Evolutionary conservation across 2,888 invertebrate genomes (phyloP), one percentile per base, ranked within the genome.

Genomic region (Campopleginae sp.): DNA sequence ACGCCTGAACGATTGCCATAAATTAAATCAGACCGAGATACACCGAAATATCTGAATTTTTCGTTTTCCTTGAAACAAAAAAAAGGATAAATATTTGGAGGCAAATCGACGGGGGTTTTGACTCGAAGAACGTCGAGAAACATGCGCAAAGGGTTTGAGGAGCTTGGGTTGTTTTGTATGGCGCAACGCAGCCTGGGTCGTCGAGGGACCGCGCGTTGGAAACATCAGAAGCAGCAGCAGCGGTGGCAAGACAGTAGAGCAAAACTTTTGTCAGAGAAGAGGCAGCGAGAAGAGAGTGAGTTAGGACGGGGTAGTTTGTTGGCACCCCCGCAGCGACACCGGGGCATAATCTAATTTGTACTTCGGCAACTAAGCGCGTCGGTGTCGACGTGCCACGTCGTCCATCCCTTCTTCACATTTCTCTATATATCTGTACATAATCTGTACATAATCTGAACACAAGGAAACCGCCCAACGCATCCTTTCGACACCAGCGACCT

Each of bases 311-410:
- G 58, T 48, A 80, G 85, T 87, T 86, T 87, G 87, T 84, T 88
- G 80, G 88, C 88, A 88, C 90, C 91, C 92, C 92, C 90, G 90
- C 89, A 89, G 92, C 90, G 91, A 90, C 91, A 90, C 86, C 80
- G 80, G 84, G 88, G 90, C 90, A 89, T 92, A 90, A 92, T 92
- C 92, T 92, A 92, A 92, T 92, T 92, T 92, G 92, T 92, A 92
- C 90, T 91, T 91, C 83, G 90, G 87, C 89, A 89, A 90, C 89
- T 90, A 90, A 90, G 89, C 89, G 82, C 82, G 79, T 82, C 85
- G 82, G 68, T 58, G 79, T 70, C 85, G 82, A 78, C 81, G 85
- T 79, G 85, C 84, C 77, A 72, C 71, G 58, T 80, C 77, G 65
- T 74, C 48, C 71, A 58, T 79, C 74, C 46, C 61, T 48, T 58